Percentiles rank a stretch among this genome's conserved stretches.
These are phyloP conservation scores for Crotophaga sulcirostris DNA, from an alignment of 2,113 vertebrate species.

Conservation along the genomic window DNA sequence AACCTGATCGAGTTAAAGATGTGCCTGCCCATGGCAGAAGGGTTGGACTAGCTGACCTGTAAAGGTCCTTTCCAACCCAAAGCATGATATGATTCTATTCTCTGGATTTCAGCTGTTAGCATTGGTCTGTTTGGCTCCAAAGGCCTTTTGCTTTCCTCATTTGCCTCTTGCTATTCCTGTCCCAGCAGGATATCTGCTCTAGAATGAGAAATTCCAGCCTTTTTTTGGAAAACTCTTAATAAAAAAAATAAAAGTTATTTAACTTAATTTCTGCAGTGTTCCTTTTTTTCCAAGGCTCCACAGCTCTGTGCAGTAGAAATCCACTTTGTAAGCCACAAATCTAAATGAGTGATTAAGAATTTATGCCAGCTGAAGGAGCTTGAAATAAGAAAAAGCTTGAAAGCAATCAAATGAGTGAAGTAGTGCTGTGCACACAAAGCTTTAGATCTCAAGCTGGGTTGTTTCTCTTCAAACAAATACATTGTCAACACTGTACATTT, in stretches of 20 bases:
- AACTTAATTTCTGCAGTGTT: constrained; percentile 9
- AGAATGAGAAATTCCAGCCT: background rate
- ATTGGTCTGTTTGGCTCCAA: background rate
- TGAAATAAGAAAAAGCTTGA: constrained; percentile 46
- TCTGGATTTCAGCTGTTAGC: background rate
- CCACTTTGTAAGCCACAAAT: background rate
- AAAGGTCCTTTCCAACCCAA: too few species aligned
- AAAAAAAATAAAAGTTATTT: background rate
- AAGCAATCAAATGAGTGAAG: constrained; percentile 40
- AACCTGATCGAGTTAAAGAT: too few species aligned
- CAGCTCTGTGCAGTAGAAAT: background rate
- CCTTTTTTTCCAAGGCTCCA: constrained; percentile 37
- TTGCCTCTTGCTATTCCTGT: constrained; percentile 32
- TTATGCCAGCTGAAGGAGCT: constrained; percentile 33
- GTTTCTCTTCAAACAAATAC: constrained; percentile 37
- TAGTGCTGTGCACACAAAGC: constrained; percentile 14
- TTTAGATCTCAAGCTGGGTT: constrained; percentile 39
- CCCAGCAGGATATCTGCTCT: background rate
- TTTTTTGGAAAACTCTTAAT: background rate
- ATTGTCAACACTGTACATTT: constrained; percentile 34
- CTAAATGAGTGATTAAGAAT: constrained; percentile 31
- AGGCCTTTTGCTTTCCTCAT: constrained; percentile 2
- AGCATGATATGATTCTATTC: background rate
- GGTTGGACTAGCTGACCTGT: too few species aligned
- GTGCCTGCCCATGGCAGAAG: too few species aligned